phyloP scores from a whole-genome alignment of 2,888 invertebrate genomes.

The Netelia fuscicornis region DNA sequence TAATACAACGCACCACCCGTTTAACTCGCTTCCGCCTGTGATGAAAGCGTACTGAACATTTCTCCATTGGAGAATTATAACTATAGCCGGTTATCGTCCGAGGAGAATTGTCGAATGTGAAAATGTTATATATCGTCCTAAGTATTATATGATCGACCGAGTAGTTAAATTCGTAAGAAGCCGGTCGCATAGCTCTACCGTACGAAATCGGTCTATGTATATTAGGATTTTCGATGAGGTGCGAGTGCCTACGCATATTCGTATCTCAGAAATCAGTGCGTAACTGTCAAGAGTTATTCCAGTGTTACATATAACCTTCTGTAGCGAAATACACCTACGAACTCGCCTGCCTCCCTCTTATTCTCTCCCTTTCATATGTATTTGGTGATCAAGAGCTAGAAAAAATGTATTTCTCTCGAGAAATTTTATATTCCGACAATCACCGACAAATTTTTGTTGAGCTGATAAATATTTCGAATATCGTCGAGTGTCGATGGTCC shows the following conservation, averaged over 20 bases:
- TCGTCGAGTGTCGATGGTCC: no score
- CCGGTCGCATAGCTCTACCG: conserved; percentile 11
- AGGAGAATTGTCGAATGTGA: conserved; percentile 39
- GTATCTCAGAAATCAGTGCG: conserved; percentile 44
- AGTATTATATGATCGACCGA: background rate
- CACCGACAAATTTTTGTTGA: no score
- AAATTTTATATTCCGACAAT: no score
- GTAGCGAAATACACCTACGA: background rate
- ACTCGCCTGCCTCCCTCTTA: background rate
- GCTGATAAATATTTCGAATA: no score
- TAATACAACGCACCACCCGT: conserved; percentile 43
- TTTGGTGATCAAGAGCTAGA: background rate
- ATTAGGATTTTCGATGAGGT: conserved; percentile 22
- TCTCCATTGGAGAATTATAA: conserved; percentile 38
- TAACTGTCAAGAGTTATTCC: conserved; percentile 39
- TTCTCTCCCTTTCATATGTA: background rate
- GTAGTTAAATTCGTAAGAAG: background rate
- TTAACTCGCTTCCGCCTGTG: conserved; percentile 54
- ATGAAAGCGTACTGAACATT: conserved; percentile 56
- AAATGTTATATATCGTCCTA: background rate
- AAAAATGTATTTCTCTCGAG: no score
- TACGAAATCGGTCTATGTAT: background rate
- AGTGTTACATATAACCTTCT: conserved; percentile 16
- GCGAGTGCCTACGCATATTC: conserved; percentile 35
- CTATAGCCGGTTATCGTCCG: background rate